These are phyloP conservation scores for Platysternon megacephalum DNA, from an alignment of 2,113 vertebrate genomes.

Conservation along the genomic window DNA sequence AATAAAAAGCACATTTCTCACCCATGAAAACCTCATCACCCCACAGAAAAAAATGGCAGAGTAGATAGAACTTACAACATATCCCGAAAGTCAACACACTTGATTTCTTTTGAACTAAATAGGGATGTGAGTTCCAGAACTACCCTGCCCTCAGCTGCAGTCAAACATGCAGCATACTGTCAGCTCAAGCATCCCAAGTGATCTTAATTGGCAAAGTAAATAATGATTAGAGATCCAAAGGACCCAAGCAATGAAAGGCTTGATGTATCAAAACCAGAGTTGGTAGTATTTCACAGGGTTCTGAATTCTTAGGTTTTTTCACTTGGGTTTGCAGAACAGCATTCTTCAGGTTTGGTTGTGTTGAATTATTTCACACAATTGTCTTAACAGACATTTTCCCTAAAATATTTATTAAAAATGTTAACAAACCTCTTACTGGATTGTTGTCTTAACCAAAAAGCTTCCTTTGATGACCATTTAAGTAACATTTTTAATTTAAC, in stretches of 20 bases:
- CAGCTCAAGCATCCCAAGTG: background rate
- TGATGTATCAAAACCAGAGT: background rate
- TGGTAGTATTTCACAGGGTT: background rate
- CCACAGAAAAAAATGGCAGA: background rate
- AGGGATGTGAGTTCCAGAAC: background rate
- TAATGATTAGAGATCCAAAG: background rate
- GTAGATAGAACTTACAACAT: background rate
- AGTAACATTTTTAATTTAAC: background rate
- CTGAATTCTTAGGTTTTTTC: background rate
- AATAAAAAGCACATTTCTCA: background rate
- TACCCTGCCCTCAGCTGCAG: background rate
- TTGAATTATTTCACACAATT: background rate
- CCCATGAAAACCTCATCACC: too few species aligned
- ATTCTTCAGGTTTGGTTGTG: background rate
- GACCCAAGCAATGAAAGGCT: background rate
- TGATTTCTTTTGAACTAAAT: background rate
- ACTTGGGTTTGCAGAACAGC: background rate
- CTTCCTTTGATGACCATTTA: background rate
- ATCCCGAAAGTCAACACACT: background rate
- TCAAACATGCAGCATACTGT: background rate
- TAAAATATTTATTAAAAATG: background rate
- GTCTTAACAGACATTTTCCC: background rate
- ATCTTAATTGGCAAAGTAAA: background rate
- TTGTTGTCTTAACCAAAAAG: background rate
- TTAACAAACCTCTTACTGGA: background rate